phyloP scores from a whole-genome alignment of 1,140 invertebrate genomes.

The Pseudomyrmex cubaensis region DNA sequence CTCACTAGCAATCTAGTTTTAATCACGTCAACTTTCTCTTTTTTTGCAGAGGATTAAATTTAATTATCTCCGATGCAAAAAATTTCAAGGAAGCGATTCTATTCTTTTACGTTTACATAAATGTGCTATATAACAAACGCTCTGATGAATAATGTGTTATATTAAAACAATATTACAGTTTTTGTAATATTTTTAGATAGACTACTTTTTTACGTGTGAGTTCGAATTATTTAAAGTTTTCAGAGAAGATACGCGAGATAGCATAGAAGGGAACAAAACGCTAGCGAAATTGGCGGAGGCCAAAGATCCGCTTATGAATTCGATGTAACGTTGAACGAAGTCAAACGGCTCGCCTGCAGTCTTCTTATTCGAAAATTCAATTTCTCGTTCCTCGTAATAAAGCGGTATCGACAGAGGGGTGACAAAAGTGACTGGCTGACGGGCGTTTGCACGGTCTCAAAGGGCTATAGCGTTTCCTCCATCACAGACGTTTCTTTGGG shows the following conservation, averaged over 20 bases:
- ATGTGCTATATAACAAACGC: too few species aligned
- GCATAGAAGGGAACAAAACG: neutral
- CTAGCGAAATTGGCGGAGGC: slow-evolving; percentile 17
- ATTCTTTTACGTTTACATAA: too few species aligned
- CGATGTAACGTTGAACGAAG: neutral
- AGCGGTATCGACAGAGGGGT: slow-evolving; percentile 27
- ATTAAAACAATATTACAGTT: too few species aligned
- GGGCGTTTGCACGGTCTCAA: slow-evolving; percentile 40
- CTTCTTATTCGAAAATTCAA: slow-evolving; percentile 56
- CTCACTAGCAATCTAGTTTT: neutral
- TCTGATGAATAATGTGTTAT: too few species aligned
- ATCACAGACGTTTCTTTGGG: slow-evolving; percentile 50
- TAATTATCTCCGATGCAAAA: neutral
- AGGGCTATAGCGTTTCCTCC: slow-evolving; percentile 35
- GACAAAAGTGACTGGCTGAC: slow-evolving; percentile 45
- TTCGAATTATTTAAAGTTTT: neutral
- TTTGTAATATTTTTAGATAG: too few species aligned
- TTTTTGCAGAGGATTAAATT: neutral
- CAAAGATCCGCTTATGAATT: slow-evolving; percentile 16
- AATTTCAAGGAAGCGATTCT: too few species aligned
- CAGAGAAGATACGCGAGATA: neutral
- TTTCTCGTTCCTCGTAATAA: slow-evolving; percentile 53
- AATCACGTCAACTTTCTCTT: too few species aligned
- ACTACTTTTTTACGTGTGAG: too few species aligned
- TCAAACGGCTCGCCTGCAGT: slow-evolving; percentile 19